Conservation (phyloP, 2,797 vertebrate genomes). For the Hoplostethus atlanticus region DNA sequence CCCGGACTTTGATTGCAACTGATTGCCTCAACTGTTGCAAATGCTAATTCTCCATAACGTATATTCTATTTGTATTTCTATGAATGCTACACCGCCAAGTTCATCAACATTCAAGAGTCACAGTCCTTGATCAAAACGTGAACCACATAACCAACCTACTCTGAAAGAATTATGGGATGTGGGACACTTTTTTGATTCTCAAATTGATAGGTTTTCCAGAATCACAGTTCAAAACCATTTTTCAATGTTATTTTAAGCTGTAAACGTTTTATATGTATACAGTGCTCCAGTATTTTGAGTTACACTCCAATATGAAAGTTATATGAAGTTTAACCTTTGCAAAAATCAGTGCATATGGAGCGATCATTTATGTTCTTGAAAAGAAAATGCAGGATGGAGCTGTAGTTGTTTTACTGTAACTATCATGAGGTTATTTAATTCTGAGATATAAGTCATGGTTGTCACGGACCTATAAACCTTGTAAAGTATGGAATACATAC, state of each 20-base stretch:
- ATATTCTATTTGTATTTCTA: background rate
- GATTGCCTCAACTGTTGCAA: conserved; percentile 8
- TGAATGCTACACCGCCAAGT: background rate
- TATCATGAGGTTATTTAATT: too few species aligned
- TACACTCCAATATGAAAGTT: background rate
- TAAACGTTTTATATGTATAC: background rate
- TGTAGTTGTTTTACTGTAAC: too few species aligned
- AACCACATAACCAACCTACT: background rate
- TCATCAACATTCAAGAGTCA: background rate
- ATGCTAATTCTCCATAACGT: background rate
- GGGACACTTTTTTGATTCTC: background rate
- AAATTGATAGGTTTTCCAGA: background rate
- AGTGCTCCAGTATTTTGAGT: background rate
- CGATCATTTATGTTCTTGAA: background rate
- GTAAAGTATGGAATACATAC: background rate
- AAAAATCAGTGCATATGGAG: background rate
- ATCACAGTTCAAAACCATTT: background rate
- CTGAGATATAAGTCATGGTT: too few species aligned
- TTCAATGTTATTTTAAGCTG: too few species aligned
- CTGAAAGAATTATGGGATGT: background rate
- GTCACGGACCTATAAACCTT: too few species aligned
- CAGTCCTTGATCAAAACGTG: background rate
- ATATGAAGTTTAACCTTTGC: background rate
- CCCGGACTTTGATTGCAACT: conserved; percentile 11
- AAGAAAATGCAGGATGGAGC: background rate